Evolutionary conservation across 2,113 vertebrate species (phyloP), one percentile per base, ranked within the genome.

Genomic region (Pteropus alecto): DNA sequence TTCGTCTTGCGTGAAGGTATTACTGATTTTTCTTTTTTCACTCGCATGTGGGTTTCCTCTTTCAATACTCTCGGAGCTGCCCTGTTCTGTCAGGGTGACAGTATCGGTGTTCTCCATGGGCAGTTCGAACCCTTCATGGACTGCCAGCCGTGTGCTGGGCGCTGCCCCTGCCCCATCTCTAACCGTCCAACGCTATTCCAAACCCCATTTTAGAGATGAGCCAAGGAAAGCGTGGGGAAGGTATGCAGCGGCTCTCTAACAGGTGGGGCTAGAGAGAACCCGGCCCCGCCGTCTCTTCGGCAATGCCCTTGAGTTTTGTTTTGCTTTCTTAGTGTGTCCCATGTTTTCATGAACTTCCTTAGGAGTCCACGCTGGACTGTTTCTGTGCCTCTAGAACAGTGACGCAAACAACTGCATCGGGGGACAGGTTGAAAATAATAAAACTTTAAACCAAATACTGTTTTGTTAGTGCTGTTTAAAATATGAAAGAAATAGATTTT

Each of bases 331-430:
- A 7, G 18, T 26, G 16, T n/a, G 14, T 10, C 33, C 24, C 41
- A 1, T 78, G 38, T 93, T 84, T 22, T 48, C 21, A 76, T 30
- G 28, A 33, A 70, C 71, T 96, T 96, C 71, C 77, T 71, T 88
- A 21, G 78, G 93, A 77, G 58, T 93, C 18, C 67, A 2, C 22
- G 21, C 19, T n/a, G 21, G 63, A 83, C 43, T 73, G 4, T 74
- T 90, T 38, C 79, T 85, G 43, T 56, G n/a, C 38, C 48, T 91
- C 82, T 74, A 28, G 54, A 24, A 15, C 48, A 28, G 2, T 15
- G 83, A 76, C 15, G 16, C 54, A 73, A 86, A 60, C 67, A 35
- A 87, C 28, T 30, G 22, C 28, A 33, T 58, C 61, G 63, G 71
- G 78, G 71, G 48, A 46, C 8, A 38, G 48, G 15, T 30, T 46